Evolutionary conservation across 2,888 invertebrate species (phyloP).

Genomic region (Tiliacea aurago): DNA sequence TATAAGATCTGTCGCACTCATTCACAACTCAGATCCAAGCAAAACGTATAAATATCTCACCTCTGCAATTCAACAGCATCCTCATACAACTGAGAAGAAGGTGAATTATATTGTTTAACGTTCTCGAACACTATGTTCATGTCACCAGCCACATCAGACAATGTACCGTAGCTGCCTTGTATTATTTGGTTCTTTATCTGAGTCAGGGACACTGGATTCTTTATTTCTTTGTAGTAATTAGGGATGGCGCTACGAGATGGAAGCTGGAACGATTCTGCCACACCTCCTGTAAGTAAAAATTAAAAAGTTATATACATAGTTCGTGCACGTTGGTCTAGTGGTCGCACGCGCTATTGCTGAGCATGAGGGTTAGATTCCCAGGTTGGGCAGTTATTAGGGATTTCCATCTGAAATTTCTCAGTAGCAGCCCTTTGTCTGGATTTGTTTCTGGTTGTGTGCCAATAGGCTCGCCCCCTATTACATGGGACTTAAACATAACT

Average conservation of each 20-base stretch:
- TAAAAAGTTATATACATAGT: no score
- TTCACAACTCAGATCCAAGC: neutral
- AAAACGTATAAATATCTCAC: constrained; percentile 66
- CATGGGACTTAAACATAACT: no score
- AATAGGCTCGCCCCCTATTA: no score
- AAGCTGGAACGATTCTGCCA: constrained; percentile 98
- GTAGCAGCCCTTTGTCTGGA: no score
- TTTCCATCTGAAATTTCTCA: no score
- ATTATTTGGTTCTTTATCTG: constrained; percentile 97
- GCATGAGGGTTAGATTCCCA: no score
- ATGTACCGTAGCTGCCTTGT: constrained; percentile 95
- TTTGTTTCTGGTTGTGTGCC: no score
- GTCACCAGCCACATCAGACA: constrained; percentile 97
- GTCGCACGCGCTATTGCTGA: neutral
- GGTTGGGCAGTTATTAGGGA: no score
- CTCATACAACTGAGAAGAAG: constrained; percentile 94
- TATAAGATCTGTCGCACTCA: neutral
- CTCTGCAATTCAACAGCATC: constrained; percentile 96
- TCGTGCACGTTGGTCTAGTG: neutral
- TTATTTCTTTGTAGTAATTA: constrained; percentile 99
- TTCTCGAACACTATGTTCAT: constrained; percentile 99
- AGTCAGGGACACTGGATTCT: constrained; percentile 97
- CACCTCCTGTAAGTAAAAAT: constrained; percentile 90
- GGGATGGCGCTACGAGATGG: constrained; percentile 98
- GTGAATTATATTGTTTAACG: constrained; percentile 96